These are phyloP conservation scores for Zeugodacus cucurbitae DNA, from an alignment of 1,140 invertebrate species.

Conservation along the genomic window DNA sequence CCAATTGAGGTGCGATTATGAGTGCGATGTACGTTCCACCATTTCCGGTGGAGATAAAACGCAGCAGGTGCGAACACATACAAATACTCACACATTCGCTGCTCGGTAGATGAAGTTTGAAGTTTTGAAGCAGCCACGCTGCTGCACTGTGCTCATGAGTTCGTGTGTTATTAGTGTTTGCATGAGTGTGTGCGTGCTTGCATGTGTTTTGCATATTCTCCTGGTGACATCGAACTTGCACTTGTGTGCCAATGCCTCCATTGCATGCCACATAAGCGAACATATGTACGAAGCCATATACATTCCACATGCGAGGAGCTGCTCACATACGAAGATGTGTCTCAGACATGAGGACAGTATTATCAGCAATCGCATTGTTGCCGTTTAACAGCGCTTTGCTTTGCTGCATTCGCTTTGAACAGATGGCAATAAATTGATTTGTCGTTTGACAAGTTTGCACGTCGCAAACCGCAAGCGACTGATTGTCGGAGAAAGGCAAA, in stretches of 20 bases:
- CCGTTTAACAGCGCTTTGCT: background rate
- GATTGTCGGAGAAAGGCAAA: background rate
- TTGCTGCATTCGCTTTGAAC: constrained; percentile 23
- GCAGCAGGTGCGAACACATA: background rate
- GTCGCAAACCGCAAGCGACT: constrained; percentile 38
- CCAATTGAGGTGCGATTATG: constrained; percentile 25
- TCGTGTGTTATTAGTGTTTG: background rate
- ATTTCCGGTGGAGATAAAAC: background rate
- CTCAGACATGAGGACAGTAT: background rate
- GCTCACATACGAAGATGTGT: background rate
- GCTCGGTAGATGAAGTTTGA: too few species aligned
- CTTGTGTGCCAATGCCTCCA: background rate
- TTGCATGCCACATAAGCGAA: background rate
- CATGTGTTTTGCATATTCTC: background rate
- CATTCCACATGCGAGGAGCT: background rate
- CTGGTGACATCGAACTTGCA: background rate
- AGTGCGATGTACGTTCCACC: background rate
- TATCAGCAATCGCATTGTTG: background rate
- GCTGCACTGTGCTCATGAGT: background rate
- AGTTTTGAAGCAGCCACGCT: background rate
- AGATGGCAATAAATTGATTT: constrained; percentile 47
- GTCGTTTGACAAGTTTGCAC: constrained; percentile 42
- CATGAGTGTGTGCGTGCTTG: too few species aligned
- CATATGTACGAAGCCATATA: background rate
- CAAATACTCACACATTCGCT: background rate